phyloP scores from a whole-genome alignment of 2,888 invertebrate species.

The Noctuana brunneofusca region DNA sequence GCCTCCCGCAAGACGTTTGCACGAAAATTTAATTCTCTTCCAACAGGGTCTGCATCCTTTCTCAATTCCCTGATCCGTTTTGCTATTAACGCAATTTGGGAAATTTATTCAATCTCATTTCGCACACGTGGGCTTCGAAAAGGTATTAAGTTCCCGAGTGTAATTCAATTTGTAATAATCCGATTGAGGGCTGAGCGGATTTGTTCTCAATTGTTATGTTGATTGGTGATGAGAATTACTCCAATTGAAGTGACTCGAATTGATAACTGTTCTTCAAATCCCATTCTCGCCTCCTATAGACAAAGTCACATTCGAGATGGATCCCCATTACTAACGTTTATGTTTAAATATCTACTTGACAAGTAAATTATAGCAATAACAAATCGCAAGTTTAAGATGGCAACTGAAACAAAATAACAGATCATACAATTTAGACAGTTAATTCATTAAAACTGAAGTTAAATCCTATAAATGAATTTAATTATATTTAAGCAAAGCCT shows the following conservation, averaged over 20 bases:
- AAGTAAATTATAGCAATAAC: too few species aligned
- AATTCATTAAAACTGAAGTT: too few species aligned
- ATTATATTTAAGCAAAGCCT: constrained; percentile 8
- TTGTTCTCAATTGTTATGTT: constrained; percentile 26
- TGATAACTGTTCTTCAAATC: too few species aligned
- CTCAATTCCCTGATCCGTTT: constrained; percentile 30
- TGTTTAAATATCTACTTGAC: too few species aligned
- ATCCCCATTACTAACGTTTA: too few species aligned
- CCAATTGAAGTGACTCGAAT: background rate
- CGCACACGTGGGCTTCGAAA: constrained; percentile 29
- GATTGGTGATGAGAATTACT: constrained; percentile 21
- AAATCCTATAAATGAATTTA: background rate
- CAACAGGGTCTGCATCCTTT: constrained; percentile 23
- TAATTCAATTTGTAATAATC: constrained; percentile 33
- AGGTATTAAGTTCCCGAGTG: constrained; percentile 27
- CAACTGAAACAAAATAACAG: too few species aligned
- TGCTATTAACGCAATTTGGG: constrained; percentile 29
- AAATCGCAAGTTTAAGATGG: too few species aligned
- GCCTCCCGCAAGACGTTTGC: background rate
- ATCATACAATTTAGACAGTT: too few species aligned
- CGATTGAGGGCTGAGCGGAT: constrained; percentile 21
- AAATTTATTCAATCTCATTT: constrained; percentile 30
- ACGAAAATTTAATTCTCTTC: constrained; percentile 22
- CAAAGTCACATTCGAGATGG: too few species aligned
- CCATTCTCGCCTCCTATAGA: too few species aligned